phyloP scores from a whole-genome alignment of 2,888 invertebrate genomes.

The Tiliacea citrago region DNA sequence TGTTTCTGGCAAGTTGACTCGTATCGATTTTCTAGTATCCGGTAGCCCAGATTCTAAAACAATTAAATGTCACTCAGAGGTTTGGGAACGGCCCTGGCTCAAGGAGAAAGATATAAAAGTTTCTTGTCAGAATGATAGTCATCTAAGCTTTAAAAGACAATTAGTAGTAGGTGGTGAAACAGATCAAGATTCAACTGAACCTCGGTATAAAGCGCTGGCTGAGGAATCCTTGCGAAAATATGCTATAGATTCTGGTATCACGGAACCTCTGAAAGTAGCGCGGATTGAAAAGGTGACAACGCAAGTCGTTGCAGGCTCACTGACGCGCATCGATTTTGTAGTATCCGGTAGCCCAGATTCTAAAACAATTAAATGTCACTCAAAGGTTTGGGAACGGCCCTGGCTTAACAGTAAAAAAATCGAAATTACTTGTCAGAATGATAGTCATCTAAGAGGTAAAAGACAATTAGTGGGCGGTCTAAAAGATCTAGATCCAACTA shows the following conservation, averaged over 20 bases:
- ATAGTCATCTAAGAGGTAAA: background rate
- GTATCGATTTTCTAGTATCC: conserved; percentile 58
- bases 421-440: background rate
- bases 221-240: conserved; percentile 42
- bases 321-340: conserved; percentile 58
- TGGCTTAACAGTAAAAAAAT: conserved; percentile 36
- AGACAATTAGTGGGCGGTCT: background rate
- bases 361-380: conserved; percentile 14
- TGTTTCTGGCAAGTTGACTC: conserved; percentile 62
- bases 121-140: conserved; percentile 39
- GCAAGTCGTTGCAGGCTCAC: conserved; percentile 65
- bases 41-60: background rate
- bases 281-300: conserved; percentile 59
- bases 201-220: conserved; percentile 22
- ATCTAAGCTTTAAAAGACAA: conserved; percentile 4
- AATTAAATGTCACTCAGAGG: conserved; percentile 50
- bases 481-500: conserved; percentile 2
- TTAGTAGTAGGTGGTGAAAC: rapidly evolving
- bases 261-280: conserved; percentile 40
- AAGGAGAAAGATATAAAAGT: conserved; percentile 54
- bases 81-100: conserved; percentile 61
- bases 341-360: conserved; percentile 3
- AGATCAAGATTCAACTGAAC: background rate
- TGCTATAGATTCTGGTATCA: conserved; percentile 7
- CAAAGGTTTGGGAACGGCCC: conserved; percentile 20